Conservation (phyloP, 2,113 vertebrate species). For the Camelus dromedarius region DNA sequence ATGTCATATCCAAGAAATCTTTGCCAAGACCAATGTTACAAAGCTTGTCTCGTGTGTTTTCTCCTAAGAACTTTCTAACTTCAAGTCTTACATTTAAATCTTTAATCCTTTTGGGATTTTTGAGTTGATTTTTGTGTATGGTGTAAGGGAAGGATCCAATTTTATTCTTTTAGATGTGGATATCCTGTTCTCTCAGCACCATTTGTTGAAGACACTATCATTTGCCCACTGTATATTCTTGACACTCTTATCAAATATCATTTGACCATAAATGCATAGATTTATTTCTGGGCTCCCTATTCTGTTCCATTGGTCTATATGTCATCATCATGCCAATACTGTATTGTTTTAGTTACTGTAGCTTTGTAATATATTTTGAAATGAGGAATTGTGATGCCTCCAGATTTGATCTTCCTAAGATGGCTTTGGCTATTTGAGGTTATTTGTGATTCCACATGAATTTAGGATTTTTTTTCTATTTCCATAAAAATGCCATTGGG, state of each 20-base stretch:
- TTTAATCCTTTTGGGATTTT: background rate
- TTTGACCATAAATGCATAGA: too few relatives aligned
- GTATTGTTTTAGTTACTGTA: background rate
- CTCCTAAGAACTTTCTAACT: background rate
- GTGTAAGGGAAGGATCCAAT: background rate
- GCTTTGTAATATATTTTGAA: background rate
- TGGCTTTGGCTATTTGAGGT: background rate
- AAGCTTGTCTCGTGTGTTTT: background rate
- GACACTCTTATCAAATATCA: background rate
- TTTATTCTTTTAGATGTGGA: background rate
- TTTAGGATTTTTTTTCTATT: background rate
- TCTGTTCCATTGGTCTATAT: background rate
- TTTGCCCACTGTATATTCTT: background rate
- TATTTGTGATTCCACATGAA: background rate
- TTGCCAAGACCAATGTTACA: background rate
- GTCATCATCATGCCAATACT: background rate
- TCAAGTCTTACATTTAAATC: background rate
- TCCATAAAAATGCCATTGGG: background rate
- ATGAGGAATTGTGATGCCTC: background rate
- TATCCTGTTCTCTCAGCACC: background rate
- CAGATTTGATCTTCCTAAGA: background rate
- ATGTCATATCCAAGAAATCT: background rate
- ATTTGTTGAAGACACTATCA: background rate
- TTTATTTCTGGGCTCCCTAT: background rate
- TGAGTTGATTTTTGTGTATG: background rate